These are phyloP conservation scores for Panagrolaimus sp. DNA, from an alignment of 1,140 invertebrate genomes.

Conservation along the genomic window DNA sequence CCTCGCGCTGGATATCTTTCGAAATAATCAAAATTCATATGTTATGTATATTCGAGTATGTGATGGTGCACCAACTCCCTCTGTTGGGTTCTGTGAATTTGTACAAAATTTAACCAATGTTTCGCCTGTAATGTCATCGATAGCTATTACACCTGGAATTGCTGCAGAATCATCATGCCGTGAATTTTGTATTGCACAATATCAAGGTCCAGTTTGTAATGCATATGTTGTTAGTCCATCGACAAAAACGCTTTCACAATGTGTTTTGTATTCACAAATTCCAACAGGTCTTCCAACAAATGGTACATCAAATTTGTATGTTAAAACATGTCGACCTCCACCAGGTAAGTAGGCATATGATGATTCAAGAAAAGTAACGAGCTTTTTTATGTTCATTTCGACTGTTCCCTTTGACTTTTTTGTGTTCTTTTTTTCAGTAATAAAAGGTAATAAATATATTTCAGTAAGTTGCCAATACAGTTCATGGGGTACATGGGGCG, in stretches of 20 bases:
- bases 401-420: too few relatives aligned
- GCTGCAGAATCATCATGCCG: not conserved
- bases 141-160: not conserved
- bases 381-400: too few relatives aligned
- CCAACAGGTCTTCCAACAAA: not conserved
- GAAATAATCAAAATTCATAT: not conserved
- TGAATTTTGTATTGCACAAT: constrained; percentile 9
- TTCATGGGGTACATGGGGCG: not conserved
- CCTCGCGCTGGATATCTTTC: not conserved
- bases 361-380: too few relatives aligned
- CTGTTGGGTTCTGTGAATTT: constrained; percentile 10
- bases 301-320: constrained; percentile 5
- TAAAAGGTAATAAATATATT: not conserved
- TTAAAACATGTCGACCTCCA: constrained; percentile 1
- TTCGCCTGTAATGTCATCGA: not conserved
- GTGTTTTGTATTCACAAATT: not conserved
- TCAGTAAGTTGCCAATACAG: not conserved
- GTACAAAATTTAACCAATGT: not conserved
- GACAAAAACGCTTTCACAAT: not conserved
- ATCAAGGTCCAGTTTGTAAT: not conserved
- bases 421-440: too few relatives aligned
- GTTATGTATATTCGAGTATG: constrained; percentile 6
- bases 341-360: too few relatives aligned
- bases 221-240: constrained; percentile 4
- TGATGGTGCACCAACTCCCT: not conserved